Evolutionary conservation across 2,797 vertebrate genomes (phyloP).

Genomic region (Bovichtus variegatus): DNA sequence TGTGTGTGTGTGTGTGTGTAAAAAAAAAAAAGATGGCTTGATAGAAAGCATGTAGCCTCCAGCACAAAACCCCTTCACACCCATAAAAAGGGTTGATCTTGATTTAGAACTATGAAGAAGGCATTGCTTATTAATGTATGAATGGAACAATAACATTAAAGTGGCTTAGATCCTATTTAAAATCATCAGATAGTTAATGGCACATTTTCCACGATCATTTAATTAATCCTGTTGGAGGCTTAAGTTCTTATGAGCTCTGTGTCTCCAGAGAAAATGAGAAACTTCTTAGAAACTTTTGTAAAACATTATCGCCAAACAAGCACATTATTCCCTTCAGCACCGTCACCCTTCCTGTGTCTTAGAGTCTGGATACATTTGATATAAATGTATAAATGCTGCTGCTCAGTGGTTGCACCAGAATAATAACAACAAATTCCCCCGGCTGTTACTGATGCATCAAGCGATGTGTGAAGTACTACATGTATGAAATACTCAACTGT

Average conservation of each 20-base stretch:
- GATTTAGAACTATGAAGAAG: neutral
- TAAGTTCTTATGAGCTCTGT: neutral
- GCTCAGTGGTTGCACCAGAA: no score
- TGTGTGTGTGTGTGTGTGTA: no score
- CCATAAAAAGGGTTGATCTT: neutral
- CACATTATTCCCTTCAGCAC: neutral
- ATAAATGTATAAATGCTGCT: no score
- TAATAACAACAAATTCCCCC: neutral
- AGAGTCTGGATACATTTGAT: neutral
- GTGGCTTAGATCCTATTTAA: neutral
- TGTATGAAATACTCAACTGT: slow-evolving; percentile 16
- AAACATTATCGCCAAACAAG: neutral
- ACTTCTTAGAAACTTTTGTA: neutral
- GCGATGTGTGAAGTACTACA: neutral
- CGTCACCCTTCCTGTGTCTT: neutral
- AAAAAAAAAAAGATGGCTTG: neutral
- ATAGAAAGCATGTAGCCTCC: neutral
- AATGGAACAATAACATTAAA: neutral
- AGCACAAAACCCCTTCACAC: neutral
- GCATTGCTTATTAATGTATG: neutral
- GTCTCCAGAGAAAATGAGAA: neutral
- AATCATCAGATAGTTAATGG: neutral
- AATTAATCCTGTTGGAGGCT: neutral
- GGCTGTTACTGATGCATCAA: neutral
- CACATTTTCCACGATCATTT: neutral